Evolutionary conservation across 2,888 invertebrate genomes (phyloP), one percentile per base, ranked within the genome.

Genomic region (Helicoverpa assulta): DNA sequence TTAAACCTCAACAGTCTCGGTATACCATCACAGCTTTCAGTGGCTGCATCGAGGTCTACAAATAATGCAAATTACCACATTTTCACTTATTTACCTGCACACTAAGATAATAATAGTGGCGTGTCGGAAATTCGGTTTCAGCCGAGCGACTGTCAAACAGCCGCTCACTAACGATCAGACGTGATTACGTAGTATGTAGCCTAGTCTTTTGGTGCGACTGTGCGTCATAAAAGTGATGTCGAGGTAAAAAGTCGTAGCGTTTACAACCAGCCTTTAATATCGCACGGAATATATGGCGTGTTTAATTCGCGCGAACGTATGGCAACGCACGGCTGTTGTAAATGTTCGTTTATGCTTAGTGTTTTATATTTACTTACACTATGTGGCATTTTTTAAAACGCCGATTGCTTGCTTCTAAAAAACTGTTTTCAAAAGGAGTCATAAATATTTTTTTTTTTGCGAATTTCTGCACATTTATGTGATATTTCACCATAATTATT

Each of bases 41-140:
- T 63, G 69, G 47, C 64, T 76, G 51, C 60, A 58, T 50, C 60
- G 56, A 4, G 63, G 59, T 40, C 18, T 3, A 19, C 67, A 52
- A 69, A 54, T 60, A 68, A 68, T 33, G 74, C 69, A 56, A 76
- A 73, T 76, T 74, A 69, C 18, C 26, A 52, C 63, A 65, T 66
- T 67, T 55, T 56, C 62, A 57, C 58, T 33, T 55, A 70, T 70
- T 67, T 67, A 67, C 61, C 72, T 56, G 61, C n/a, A 68, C 47
- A 61, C 33, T 26, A 47, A 73, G 74, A 61, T 52, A 61, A 73
- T 58, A 50, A 33, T 55, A 33, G 51, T 40, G 7, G 60, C 67
- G 58, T 57, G 26, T 14, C 37, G 58, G 73, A 73, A 67, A 62
- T 61, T 61, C 50, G 40, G 26, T 33, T 55, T 43, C 2, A 54